Conservation (phyloP, 92 coral and sea anemone genomes). For the Paragorgia papillata region DNA sequence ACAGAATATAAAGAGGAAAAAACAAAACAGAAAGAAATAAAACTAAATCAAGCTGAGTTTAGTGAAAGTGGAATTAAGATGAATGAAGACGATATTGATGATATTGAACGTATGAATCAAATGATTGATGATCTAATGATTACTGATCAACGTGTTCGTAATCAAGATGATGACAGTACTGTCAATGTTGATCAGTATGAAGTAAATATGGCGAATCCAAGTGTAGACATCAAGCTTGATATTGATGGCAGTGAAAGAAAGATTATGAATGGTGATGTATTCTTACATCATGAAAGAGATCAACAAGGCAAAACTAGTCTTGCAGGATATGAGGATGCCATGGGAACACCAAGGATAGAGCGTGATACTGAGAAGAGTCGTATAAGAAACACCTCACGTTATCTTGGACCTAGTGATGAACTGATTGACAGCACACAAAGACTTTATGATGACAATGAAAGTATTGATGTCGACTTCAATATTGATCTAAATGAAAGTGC, state of each 20-base stretch:
- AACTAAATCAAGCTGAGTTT: not conserved
- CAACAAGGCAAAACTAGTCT: not conserved
- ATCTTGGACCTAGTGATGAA: not conserved
- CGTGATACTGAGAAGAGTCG: not conserved
- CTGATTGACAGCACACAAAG: not conserved
- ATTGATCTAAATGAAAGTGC: not conserved
- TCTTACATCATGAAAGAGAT: not conserved
- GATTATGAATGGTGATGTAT: not conserved
- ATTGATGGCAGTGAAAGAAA: not conserved
- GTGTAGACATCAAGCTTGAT: not conserved
- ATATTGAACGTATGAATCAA: constrained; percentile 33
- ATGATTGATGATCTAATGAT: constrained; percentile 38
- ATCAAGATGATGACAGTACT: not conserved
- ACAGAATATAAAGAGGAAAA: not conserved
- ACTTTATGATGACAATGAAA: not conserved
- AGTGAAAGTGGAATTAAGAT: not conserved
- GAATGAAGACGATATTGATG: not conserved
- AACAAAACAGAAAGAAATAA: not conserved
- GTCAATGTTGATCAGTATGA: not conserved
- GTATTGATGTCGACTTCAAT: not conserved
- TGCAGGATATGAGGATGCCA: not conserved
- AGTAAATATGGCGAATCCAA: not conserved
- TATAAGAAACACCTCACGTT: not conserved
- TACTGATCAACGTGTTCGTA: not conserved
- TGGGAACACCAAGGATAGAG: not conserved